phyloP scores from a whole-genome alignment of 1,140 invertebrate species.

The Dreissena rostriformis region DNA sequence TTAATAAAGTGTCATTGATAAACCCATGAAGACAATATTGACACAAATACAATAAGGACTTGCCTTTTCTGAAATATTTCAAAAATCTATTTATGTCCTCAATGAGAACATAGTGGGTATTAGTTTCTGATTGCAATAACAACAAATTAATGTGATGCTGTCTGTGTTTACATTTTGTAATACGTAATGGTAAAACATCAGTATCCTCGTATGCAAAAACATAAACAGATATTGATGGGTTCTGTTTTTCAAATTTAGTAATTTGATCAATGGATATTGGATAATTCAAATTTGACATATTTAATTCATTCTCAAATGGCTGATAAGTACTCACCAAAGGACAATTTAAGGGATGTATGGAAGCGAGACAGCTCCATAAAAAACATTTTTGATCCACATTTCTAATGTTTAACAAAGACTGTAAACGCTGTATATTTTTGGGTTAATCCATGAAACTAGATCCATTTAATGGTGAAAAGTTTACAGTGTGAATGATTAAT shows the following conservation, averaged over 20 bases:
- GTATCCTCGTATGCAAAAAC: conserved; percentile 39
- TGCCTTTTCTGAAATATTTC: not conserved
- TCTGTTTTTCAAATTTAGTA: conserved; percentile 31
- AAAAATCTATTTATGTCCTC: not conserved
- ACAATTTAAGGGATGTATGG: conserved; percentile 42
- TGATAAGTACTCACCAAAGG: conserved; percentile 40
- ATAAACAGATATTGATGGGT: conserved; percentile 33
- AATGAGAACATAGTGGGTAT: not conserved
- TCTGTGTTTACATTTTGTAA: not conserved
- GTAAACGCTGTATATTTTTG: not conserved
- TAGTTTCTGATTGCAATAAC: not conserved
- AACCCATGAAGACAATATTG: conserved; percentile 37
- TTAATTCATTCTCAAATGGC: conserved; percentile 34
- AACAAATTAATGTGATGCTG: conserved; percentile 28
- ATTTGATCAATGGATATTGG: conserved; percentile 25
- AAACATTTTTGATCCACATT: conserved; percentile 53
- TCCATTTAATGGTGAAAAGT: conserved; percentile 9
- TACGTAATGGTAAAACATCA: conserved; percentile 30
- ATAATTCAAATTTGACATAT: conserved; percentile 34
- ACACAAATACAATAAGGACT: not conserved
- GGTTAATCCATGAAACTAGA: conserved; percentile 49
- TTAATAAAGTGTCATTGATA: not conserved
- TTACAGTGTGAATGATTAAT: conserved; percentile 20
- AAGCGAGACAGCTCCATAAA: conserved; percentile 55
- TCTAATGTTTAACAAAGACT: conserved; percentile 35